Conservation (phyloP, 2,113 vertebrate species). For the Phocoena sinus region DNA sequence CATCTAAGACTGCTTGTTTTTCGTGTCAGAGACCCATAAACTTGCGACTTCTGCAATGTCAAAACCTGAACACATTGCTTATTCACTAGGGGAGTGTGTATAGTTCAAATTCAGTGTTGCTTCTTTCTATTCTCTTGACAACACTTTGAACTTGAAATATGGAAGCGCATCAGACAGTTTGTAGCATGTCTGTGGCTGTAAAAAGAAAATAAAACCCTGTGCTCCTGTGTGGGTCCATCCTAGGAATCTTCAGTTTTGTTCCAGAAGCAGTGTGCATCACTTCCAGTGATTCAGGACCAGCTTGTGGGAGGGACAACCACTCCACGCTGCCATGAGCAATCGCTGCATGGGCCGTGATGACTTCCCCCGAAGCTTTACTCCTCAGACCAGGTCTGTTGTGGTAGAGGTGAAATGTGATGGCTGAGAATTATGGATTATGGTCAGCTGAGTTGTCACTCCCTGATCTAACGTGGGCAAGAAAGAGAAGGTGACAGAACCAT, state of each 20-base stretch:
- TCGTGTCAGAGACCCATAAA: not conserved
- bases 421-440: not conserved
- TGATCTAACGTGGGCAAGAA: not conserved
- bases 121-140: conserved; percentile 16
- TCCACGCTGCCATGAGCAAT: not conserved
- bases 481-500: conserved; percentile 6
- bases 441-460: not conserved
- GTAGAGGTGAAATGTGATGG: not conserved
- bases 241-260: not conserved
- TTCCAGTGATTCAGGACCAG: conserved; percentile 27
- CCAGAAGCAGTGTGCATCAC: not conserved
- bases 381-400: not conserved
- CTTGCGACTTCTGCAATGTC: conserved; percentile 7
- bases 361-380: not conserved
- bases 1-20: not conserved
- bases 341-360: not conserved
- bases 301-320: not conserved
- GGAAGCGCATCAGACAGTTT: not conserved
- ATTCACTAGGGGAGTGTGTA: not conserved
- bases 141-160: not conserved
- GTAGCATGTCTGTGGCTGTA: not conserved
- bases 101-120: not conserved
- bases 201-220: not conserved
- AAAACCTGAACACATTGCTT: not conserved
- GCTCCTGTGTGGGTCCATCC: not conserved